These are phyloP conservation scores for Drosophila sordidula DNA, from an alignment of 2,888 invertebrate genomes.

Conservation along the genomic window DNA sequence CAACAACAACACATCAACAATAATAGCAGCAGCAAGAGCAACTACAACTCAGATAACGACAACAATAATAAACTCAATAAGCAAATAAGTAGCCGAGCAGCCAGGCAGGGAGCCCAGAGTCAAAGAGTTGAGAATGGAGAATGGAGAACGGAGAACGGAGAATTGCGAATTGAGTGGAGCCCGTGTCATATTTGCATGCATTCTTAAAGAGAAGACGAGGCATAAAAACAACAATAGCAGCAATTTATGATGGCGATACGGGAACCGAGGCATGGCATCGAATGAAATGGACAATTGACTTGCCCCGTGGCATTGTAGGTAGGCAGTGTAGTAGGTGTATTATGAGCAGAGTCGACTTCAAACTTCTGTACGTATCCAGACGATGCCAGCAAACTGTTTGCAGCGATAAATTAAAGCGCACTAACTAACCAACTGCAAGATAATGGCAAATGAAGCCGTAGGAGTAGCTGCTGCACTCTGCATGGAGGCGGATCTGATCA, in stretches of 20 bases:
- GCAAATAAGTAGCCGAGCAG: conserved; percentile 58
- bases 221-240: conserved; percentile 3
- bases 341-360: conserved; percentile 9
- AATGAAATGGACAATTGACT: conserved; percentile 67
- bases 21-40: conserved; percentile 7
- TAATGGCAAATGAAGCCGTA: conserved; percentile 80
- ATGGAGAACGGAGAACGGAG: background rate
- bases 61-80: conserved; percentile 71
- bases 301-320: conserved; percentile 73
- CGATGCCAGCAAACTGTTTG: conserved; percentile 44
- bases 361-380: conserved; percentile 19
- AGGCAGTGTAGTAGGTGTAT: conserved; percentile 45
- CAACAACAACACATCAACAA: conserved; percentile 20
- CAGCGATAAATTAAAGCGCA: conserved; percentile 74
- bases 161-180: conserved; percentile 3
- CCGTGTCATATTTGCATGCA: conserved; percentile 64
- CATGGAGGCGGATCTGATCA: conserved; percentile 22
- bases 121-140: background rate
- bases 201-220: conserved; percentile 17
- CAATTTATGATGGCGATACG: conserved; percentile 57
- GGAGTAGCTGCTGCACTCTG: conserved; percentile 55
- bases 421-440: conserved; percentile 73
- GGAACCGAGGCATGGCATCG: conserved; percentile 21
- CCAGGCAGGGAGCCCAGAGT: background rate
- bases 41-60: conserved; percentile 56